Conservation (phyloP, 2,888 invertebrate genomes). For the Dicyrtoma fusca region DNA sequence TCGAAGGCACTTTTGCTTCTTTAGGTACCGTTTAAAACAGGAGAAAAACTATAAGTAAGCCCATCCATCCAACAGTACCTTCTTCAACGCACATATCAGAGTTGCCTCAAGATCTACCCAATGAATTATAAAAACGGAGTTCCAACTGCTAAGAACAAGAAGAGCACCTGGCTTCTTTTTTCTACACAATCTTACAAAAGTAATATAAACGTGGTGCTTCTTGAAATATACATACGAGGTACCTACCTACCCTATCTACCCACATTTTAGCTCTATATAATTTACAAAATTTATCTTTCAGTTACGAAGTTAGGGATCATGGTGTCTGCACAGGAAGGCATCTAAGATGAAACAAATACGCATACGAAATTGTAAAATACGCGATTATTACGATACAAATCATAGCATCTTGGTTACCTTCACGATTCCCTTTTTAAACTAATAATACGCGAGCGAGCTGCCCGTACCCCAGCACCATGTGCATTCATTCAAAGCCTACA, state of each 20-base stretch:
- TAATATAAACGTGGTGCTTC: background rate
- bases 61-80: conserved; percentile 23
- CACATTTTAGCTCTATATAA: conserved; percentile 4
- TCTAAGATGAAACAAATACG: too few species aligned
- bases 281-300: too few species aligned
- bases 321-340: too few species aligned
- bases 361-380: too few species aligned
- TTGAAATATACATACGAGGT: conserved; percentile 27
- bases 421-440: too few species aligned
- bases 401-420: too few species aligned
- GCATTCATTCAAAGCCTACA: too few species aligned
- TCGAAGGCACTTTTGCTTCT: background rate
- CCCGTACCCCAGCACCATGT: too few species aligned
- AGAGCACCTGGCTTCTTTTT: conserved; percentile 33
- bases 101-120: background rate
- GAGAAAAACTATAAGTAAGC: conserved; percentile 33
- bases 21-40: conserved; percentile 21
- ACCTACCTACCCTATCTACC: conserved; percentile 6
- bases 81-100: conserved; percentile 10
- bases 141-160: conserved; percentile 27
- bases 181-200: conserved; percentile 7
- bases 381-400: too few species aligned
- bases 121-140: conserved; percentile 22
- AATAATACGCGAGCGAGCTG: too few species aligned
- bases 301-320: too few species aligned